Conservation (phyloP, 2,888 invertebrate species). For the Erebia palarica region DNA sequence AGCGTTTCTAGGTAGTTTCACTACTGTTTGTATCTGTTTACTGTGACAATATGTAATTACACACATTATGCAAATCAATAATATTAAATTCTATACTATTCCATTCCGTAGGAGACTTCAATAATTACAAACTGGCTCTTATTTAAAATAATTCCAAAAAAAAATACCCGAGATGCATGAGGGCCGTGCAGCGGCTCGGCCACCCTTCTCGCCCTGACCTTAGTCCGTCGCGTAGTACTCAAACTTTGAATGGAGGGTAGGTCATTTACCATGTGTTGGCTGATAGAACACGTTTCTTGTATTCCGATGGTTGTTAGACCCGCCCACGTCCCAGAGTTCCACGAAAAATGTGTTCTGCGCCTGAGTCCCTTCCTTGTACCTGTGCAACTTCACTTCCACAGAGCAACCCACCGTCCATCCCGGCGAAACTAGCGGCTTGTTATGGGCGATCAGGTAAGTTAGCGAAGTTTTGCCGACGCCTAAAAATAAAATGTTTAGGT, state of each 20-base stretch:
- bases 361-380: constrained; percentile 96
- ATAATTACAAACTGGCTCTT: too few relatives aligned
- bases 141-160: too few relatives aligned
- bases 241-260: too few relatives aligned
- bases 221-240: too few relatives aligned
- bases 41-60: too few relatives aligned
- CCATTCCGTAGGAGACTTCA: too few relatives aligned
- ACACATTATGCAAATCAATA: too few relatives aligned
- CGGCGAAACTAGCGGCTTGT: constrained; percentile 91
- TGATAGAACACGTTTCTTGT: constrained; percentile 97
- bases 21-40: too few relatives aligned
- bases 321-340: constrained; percentile 99
- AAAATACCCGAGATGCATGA: neutral
- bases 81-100: too few relatives aligned
- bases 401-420: constrained; percentile 98
- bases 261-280: constrained; percentile 90
- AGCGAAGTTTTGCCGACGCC: constrained; percentile 99
- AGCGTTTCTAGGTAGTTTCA: too few relatives aligned
- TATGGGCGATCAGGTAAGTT: constrained; percentile 94
- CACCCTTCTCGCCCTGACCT: too few relatives aligned
- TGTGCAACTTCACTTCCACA: constrained; percentile 97
- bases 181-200: too few relatives aligned
- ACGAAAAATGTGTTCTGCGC: constrained; percentile 95
- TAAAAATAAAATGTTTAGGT: constrained; percentile 45
- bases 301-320: constrained; percentile 95